Evolutionary conservation across 1,140 invertebrate genomes (phyloP).

Genomic region (Drosophila pachea): DNA sequence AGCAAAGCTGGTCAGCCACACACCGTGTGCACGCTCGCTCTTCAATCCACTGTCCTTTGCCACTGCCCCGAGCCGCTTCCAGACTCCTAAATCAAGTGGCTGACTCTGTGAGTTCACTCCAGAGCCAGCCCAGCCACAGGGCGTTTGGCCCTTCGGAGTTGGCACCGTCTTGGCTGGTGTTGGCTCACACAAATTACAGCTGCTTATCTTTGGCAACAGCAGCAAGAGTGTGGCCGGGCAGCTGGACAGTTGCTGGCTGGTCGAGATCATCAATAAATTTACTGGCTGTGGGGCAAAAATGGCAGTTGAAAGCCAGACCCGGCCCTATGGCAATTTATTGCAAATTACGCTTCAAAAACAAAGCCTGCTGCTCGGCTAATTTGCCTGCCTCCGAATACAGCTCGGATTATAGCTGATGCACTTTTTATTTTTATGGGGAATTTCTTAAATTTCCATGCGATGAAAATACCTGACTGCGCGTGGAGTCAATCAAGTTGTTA

Average conservation of each 20-base stretch:
- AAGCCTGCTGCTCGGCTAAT: constrained; percentile 66
- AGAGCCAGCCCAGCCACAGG: neutral
- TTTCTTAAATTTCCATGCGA: neutral
- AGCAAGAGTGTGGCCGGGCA: constrained; percentile 35
- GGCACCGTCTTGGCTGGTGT: constrained; percentile 57
- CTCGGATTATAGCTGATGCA: too few relatives aligned
- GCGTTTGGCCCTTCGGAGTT: constrained; percentile 39
- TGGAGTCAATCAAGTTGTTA: constrained; percentile 17
- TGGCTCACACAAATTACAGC: constrained; percentile 73
- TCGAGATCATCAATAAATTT: constrained; percentile 77
- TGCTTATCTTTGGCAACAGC: constrained; percentile 72
- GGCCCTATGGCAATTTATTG: constrained; percentile 70
- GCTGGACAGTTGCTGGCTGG: constrained; percentile 23
- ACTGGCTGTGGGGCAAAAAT: constrained; percentile 61
- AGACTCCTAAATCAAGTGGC: constrained; percentile 65
- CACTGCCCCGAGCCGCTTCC: constrained; percentile 6
- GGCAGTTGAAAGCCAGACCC: constrained; percentile 45
- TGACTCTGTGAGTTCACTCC: neutral
- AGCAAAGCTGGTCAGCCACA: constrained; percentile 51
- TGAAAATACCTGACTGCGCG: constrained; percentile 3
- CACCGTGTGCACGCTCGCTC: constrained; percentile 54
- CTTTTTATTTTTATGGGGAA: too few relatives aligned
- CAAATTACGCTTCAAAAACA: constrained; percentile 76
- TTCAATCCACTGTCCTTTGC: constrained; percentile 67
- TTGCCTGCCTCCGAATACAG: constrained; percentile 20